These are phyloP conservation scores for Percopsis omiscomaycus DNA, from an alignment of 2,797 vertebrate species.

Conservation along the genomic window DNA sequence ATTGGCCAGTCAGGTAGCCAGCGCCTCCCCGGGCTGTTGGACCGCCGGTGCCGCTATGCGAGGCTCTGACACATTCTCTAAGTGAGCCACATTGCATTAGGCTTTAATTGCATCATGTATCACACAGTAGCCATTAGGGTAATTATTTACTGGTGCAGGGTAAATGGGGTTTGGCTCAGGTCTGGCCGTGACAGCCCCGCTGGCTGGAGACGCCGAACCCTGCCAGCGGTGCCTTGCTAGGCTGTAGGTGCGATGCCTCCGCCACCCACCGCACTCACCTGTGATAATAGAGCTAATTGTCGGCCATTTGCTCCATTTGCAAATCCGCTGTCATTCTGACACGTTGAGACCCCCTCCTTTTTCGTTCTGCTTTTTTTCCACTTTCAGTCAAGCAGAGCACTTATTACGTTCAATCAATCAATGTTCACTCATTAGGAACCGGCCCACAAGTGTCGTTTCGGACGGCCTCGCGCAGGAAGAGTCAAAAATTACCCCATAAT, in stretches of 20 bases:
- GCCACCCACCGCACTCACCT: slow-evolving; percentile 49
- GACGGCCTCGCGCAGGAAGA: slow-evolving; percentile 72
- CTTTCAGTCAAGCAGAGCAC: slow-evolving; percentile 67
- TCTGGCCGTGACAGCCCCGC: slow-evolving; percentile 28
- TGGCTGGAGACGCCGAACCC: slow-evolving; percentile 30
- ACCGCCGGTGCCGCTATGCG: slow-evolving; percentile 59
- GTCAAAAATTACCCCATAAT: slow-evolving; percentile 82
- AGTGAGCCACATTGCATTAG: slow-evolving; percentile 78
- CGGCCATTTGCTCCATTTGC: slow-evolving; percentile 62
- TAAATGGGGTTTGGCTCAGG: slow-evolving; percentile 75
- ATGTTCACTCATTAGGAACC: slow-evolving; percentile 78
- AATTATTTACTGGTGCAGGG: slow-evolving; percentile 81
- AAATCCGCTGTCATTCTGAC: slow-evolving; percentile 49
- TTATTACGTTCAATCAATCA: slow-evolving; percentile 78
- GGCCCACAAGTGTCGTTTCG: slow-evolving; percentile 74
- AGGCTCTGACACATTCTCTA: slow-evolving; percentile 72
- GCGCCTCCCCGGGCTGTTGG: slow-evolving; percentile 30
- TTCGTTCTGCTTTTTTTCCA: background rate
- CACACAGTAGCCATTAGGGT: slow-evolving; percentile 82
- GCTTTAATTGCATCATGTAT: slow-evolving; percentile 83
- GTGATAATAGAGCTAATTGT: slow-evolving; percentile 56
- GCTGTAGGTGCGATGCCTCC: slow-evolving; percentile 38
- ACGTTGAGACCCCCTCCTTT: slow-evolving; percentile 17
- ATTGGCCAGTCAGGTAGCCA: slow-evolving; percentile 70
- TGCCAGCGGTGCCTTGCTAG: slow-evolving; percentile 21